Conservation (phyloP, 1,140 invertebrate species). For the Papilio dardanus region DNA sequence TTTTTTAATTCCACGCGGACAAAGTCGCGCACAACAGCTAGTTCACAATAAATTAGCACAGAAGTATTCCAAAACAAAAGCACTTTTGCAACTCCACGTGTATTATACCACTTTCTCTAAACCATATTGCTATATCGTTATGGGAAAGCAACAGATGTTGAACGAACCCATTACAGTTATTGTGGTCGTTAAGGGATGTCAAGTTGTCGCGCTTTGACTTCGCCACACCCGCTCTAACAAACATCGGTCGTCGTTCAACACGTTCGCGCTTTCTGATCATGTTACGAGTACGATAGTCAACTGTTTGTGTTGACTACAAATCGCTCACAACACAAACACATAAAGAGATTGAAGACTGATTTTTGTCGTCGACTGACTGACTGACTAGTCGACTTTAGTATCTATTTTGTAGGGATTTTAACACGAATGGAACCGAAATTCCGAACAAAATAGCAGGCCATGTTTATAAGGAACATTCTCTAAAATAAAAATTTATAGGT, state of each 20-base stretch:
- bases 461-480: background rate
- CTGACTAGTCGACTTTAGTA: too few species aligned
- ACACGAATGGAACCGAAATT: background rate
- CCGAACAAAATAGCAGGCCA: background rate
- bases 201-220: constrained; percentile 21
- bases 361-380: too few species aligned
- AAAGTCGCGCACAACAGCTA: too few species aligned
- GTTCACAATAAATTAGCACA: background rate
- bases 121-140: constrained; percentile 45
- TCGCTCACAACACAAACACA: background rate
- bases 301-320: background rate
- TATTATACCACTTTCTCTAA: constrained; percentile 39
- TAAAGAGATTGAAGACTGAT: background rate
- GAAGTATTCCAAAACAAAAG: background rate
- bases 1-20: too few species aligned
- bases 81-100: background rate
- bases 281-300: background rate
- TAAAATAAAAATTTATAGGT: background rate
- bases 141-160: constrained; percentile 66
- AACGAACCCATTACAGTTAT: constrained; percentile 61
- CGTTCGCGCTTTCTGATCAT: constrained; percentile 1
- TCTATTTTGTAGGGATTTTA: too few species aligned
- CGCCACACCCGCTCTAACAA: constrained; percentile 20
- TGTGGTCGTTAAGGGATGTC: constrained; percentile 48
- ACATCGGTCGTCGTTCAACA: constrained; percentile 26